Base-by-base conservation (phyloP, 2,113 vertebrate genomes). In the Notothenia coriiceps region DNA sequence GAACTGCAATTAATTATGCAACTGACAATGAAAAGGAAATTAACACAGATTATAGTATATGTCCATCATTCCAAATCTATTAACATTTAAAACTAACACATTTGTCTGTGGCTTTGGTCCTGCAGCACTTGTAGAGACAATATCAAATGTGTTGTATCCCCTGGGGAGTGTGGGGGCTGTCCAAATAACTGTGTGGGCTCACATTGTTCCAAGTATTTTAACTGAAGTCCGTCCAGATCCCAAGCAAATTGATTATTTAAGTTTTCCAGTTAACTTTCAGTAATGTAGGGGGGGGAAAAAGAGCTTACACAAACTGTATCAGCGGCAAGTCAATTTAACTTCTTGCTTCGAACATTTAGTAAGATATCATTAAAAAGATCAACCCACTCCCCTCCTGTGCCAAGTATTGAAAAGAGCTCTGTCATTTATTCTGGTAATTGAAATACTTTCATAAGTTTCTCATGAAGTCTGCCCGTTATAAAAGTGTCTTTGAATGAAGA, bases 391-490 rank as follows among this genome's bases (percentile, higher is more conserved):
- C 49, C 65, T 29, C 25, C 57, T 44, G 70, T 74, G 77, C 22
- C 40, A 49, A 50, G 33, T 54, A 66, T 67, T 74, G 44, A 79
- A 82, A 68, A 33, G 64, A 83, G 11, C 15, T 57, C 74, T 71
- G 71, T 84, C 68, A 84, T 71, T 84, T 83, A 57, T 85, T 84
- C 70, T 35, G 51, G 59, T 81, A 78, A 83, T 64, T 84, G 73
- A 90, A 90, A 86, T 77, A 89, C 87, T 88, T 87, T 89, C 9
- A 65, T 63, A 83, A 88, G 82, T 89, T 89, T 87, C 80, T 35
- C 78, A 80, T 76, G 54, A 78, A 89, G 77, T 90, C 80, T 73
- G 52, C 57, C 54, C 20, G 49, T 79, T 87, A 56, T 75, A 78
- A 84, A 88, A 88, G 66, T 54, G 82, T 74, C 83, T 93, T 87